These are phyloP conservation scores for Petrocephalus schoutedeni DNA, from an alignment of 2,797 vertebrate genomes.

Conservation along the genomic window DNA sequence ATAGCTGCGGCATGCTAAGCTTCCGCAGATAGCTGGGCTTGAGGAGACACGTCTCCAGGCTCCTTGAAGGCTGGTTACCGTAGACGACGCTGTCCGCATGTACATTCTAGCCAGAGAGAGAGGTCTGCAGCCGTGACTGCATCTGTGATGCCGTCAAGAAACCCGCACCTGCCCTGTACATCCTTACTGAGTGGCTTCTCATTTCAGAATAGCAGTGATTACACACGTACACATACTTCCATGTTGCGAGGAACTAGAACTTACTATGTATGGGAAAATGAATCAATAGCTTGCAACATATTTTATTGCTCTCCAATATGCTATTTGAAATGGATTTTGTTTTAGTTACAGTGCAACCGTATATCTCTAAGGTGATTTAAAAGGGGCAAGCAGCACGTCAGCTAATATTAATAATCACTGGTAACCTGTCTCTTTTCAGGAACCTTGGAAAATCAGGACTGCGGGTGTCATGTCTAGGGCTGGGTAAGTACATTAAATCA, in stretches of 20 bases:
- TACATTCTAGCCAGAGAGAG: background rate
- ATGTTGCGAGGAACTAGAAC: background rate
- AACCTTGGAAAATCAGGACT: constrained; percentile 97
- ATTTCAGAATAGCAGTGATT: background rate
- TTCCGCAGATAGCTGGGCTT: background rate
- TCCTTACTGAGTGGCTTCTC: background rate
- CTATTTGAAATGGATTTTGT: background rate
- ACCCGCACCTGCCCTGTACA: background rate
- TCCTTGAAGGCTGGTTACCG: background rate
- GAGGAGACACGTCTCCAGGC: background rate
- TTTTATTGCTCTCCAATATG: background rate
- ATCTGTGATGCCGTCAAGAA: background rate
- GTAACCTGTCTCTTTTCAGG: constrained; percentile 57
- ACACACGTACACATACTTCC: background rate
- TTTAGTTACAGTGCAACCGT: background rate
- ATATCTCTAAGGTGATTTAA: background rate
- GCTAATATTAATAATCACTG: constrained; percentile 12
- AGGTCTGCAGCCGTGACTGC: background rate
- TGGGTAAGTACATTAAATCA: constrained; percentile 77
- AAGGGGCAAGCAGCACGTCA: background rate
- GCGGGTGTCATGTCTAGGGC: constrained; percentile 90
- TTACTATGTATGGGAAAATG: background rate
- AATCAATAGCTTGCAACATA: background rate
- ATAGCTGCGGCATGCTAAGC: background rate
- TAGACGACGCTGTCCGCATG: background rate